A percentile compares a stretch with the other conserved stretches of the same genome.
phyloP scores from a whole-genome alignment of 2,797 vertebrate species.

The Centroberyx gerrardi region DNA sequence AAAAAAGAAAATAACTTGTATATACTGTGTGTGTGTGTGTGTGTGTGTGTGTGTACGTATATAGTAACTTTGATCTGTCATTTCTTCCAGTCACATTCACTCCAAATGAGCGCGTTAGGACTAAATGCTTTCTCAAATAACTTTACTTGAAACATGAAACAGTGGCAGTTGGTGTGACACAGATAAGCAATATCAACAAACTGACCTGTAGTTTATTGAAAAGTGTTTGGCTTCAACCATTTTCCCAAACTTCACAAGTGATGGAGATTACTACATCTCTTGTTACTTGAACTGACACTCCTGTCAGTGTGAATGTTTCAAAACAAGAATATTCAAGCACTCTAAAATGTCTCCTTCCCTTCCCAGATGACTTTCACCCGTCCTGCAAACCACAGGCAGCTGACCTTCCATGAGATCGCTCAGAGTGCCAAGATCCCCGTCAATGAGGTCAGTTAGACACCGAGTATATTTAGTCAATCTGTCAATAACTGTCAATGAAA shows the following conservation, averaged over 20 bases:
- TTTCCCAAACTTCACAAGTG: too few relatives aligned
- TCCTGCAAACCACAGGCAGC: constrained; percentile 95
- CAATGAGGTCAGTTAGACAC: constrained; percentile 88
- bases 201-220: too few relatives aligned
- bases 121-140: too few relatives aligned
- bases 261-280: too few relatives aligned
- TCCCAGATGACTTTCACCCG: constrained; percentile 98
- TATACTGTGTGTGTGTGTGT: too few relatives aligned
- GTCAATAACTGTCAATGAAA: constrained; percentile 1
- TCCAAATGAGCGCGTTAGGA: not conserved
- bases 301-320: not conserved
- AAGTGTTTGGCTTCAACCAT: too few relatives aligned
- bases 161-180: not conserved
- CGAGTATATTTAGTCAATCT: not conserved
- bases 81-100: not conserved
- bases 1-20: too few relatives aligned
- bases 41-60: too few relatives aligned
- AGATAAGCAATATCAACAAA: not conserved
- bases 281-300: not conserved
- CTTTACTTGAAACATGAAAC: too few relatives aligned
- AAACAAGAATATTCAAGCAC: not conserved
- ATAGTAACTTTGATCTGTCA: not conserved
- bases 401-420: constrained; percentile 96
- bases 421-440: constrained; percentile 94
- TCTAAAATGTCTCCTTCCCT: constrained; percentile 13